Evolutionary conservation across 2,888 invertebrate species (phyloP).

Genomic region (Aporophyla lueneburgensis): DNA sequence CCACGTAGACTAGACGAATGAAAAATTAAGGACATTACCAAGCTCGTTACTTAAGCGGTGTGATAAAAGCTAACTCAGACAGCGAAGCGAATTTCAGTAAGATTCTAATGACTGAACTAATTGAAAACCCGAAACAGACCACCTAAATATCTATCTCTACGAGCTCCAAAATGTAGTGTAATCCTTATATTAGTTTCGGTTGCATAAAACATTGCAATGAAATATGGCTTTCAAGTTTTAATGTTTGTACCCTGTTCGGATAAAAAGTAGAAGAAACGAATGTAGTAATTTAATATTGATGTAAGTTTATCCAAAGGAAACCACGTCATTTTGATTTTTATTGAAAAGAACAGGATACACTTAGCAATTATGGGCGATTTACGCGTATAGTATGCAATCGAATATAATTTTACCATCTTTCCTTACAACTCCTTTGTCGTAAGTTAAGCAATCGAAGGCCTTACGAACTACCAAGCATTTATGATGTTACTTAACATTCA

Average conservation of each 20-base stretch:
- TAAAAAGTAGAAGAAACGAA: not conserved
- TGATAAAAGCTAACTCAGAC: not conserved
- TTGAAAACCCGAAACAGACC: constrained; percentile 7
- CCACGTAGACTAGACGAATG: not conserved
- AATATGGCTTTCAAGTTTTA: not conserved
- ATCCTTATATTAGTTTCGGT: constrained; percentile 25
- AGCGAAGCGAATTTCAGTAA: not conserved
- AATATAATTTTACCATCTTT: constrained; percentile 10
- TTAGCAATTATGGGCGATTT: constrained; percentile 16
- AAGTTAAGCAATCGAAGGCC: constrained; percentile 7
- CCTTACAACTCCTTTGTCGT: not conserved
- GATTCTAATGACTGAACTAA: constrained; percentile 14
- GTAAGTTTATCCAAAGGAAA: not conserved
- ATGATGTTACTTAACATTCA: constrained; percentile 39
- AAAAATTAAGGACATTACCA: not conserved
- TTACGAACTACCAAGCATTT: constrained; percentile 7
- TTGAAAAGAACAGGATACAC: constrained; percentile 1
- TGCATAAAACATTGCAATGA: constrained; percentile 12
- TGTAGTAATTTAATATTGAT: not conserved
- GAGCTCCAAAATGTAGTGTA: not conserved
- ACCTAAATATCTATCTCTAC: not conserved
- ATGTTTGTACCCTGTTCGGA: not conserved
- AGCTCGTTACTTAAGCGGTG: not conserved
- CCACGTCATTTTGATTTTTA: constrained; percentile 20
- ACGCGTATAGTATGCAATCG: constrained; percentile 11